phyloP scores from a whole-genome alignment of 2,113 vertebrate species.

The Pantherophis guttatus region DNA sequence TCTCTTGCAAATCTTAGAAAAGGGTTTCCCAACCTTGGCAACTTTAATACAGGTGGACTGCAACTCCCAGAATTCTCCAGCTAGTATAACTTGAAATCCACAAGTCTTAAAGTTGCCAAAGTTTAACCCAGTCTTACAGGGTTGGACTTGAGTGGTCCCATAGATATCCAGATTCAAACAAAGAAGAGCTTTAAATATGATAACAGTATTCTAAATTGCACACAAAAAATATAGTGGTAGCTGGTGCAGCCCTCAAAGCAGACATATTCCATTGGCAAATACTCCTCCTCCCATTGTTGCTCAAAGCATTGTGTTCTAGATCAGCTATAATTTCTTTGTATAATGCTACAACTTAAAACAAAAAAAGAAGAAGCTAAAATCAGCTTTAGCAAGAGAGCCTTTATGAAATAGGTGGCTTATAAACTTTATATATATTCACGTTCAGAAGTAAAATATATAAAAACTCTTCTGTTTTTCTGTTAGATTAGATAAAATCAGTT shows the following conservation, averaged over 20 bases:
- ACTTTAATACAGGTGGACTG: no score
- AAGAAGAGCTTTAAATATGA: not conserved
- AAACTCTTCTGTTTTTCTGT: not conserved
- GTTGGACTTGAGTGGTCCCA: not conserved
- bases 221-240: not conserved
- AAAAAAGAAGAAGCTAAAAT: not conserved
- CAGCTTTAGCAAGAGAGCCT: not conserved
- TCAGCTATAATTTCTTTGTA: not conserved
- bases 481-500: not conserved
- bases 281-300: not conserved
- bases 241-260: not conserved
- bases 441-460: not conserved
- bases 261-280: not conserved
- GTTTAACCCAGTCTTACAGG: no score
- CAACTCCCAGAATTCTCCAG: no score
- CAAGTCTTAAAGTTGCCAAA: no score
- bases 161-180: not conserved
- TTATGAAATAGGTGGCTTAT: no score
- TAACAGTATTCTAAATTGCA: not conserved
- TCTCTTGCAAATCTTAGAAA: not conserved
- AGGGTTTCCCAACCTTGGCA: no score
- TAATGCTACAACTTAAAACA: not conserved
- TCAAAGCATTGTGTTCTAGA: not conserved
- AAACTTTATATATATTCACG: not conserved
- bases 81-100: no score